A percentile compares a stretch with the other conserved stretches of the same genome.
Conservation (phyloP, 2,888 invertebrate genomes). For the Eupsilia transversa region DNA sequence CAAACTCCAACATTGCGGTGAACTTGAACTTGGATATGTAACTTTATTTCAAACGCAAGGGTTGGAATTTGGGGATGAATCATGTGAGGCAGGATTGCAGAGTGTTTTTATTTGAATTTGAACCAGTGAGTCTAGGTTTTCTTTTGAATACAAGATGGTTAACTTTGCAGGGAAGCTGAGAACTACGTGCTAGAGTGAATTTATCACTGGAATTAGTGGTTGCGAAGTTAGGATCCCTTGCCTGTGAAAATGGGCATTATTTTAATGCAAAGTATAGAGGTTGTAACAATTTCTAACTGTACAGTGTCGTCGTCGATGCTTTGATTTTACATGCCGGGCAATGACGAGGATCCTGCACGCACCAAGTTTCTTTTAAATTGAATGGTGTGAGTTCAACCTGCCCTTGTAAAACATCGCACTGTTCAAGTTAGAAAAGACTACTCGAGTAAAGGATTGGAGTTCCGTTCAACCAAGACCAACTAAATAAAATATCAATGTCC, state of each 20-base stretch:
- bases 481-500: constrained; percentile 86
- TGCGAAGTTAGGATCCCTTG: constrained; percentile 90
- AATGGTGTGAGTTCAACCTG: constrained; percentile 89
- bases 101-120: constrained; percentile 79
- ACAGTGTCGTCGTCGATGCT: constrained; percentile 85
- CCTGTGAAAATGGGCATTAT: constrained; percentile 96
- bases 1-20: constrained; percentile 80
- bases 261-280: constrained; percentile 98
- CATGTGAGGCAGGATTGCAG: constrained; percentile 82
- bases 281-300: constrained; percentile 92
- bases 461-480: constrained; percentile 91
- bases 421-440: constrained; percentile 91
- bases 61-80: constrained; percentile 81
- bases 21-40: constrained; percentile 78
- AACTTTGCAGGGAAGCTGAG: constrained; percentile 91
- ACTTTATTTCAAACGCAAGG: constrained; percentile 85
- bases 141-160: constrained; percentile 87
- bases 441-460: constrained; percentile 90
- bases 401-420: constrained; percentile 86
- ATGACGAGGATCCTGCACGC: constrained; percentile 86
- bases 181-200: constrained; percentile 88
- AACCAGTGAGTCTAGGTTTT: constrained; percentile 86
- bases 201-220: constrained; percentile 88
- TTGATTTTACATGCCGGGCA: constrained; percentile 71
- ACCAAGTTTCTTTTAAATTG: constrained; percentile 90